phyloP scores from a whole-genome alignment of 2,113 vertebrate genomes.

The Tragelaphus strepsiceros region DNA sequence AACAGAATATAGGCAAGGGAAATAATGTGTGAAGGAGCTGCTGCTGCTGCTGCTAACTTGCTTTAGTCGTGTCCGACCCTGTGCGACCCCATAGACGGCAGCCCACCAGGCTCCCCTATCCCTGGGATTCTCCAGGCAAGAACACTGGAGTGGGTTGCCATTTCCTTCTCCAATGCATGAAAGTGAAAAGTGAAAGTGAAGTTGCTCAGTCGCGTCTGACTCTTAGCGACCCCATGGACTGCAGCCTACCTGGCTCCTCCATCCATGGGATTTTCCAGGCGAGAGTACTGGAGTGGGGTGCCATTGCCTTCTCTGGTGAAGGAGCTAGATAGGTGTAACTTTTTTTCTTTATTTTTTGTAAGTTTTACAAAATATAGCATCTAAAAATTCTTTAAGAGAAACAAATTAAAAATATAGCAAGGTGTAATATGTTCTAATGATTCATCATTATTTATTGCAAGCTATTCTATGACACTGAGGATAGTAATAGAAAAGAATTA shows the following conservation, averaged over 20 bases:
- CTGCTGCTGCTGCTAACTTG: neutral
- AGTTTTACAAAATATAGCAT: neutral
- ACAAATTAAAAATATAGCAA: neutral
- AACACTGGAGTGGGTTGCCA: neutral
- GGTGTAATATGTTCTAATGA: neutral
- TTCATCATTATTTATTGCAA: neutral
- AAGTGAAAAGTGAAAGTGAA: neutral
- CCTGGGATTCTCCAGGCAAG: neutral
- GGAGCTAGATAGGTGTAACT: neutral
- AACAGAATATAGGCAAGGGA: slow-evolving; percentile 32
- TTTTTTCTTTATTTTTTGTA: neutral
- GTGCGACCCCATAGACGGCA: rapidly evolving
- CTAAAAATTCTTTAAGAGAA: neutral
- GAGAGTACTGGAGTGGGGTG: neutral
- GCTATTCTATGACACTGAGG: neutral
- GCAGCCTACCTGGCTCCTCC: rapidly evolving
- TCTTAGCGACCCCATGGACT: rapidly evolving
- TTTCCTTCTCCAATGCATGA: neutral
- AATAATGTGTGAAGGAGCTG: slow-evolving; percentile 32
- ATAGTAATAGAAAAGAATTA: neutral
- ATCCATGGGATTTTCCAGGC: neutral
- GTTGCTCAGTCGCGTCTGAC: rapidly evolving
- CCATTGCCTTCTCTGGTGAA: neutral
- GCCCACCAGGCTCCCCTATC: rapidly evolving
- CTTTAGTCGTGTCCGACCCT: rapidly evolving